These are phyloP conservation scores for Dromas ardeola DNA, from an alignment of 2,113 vertebrate species.

Conservation along the genomic window DNA sequence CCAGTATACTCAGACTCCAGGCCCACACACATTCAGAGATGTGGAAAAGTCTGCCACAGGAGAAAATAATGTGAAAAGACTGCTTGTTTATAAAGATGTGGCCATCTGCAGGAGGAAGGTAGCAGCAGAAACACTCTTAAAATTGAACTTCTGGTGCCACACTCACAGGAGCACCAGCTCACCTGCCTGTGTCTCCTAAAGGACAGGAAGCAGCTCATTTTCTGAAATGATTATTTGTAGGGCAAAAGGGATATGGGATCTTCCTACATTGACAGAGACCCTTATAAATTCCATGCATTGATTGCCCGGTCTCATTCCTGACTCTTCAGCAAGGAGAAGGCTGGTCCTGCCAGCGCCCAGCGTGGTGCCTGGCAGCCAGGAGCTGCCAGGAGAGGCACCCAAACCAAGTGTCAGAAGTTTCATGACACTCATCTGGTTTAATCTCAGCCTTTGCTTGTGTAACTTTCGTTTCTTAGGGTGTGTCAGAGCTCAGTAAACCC, in stretches of 20 bases:
- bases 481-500: background rate
- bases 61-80: background rate
- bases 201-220: background rate
- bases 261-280: background rate
- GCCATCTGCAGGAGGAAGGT: background rate
- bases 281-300: background rate
- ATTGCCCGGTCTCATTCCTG: background rate
- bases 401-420: background rate
- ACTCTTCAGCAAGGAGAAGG: background rate
- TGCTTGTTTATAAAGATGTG: background rate
- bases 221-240: background rate
- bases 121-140: background rate
- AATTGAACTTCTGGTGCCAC: background rate
- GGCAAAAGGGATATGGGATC: background rate
- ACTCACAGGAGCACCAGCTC: background rate
- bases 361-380: background rate
- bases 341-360: background rate
- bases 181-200: background rate
- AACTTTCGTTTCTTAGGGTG: background rate
- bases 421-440: background rate
- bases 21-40: background rate
- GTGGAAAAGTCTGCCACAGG: background rate
- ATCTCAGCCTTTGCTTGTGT: background rate
- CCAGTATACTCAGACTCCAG: accelerated
- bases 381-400: background rate